Base-by-base conservation (phyloP, 2,113 vertebrate genomes). In the Benitochromis conjunctus region DNA sequence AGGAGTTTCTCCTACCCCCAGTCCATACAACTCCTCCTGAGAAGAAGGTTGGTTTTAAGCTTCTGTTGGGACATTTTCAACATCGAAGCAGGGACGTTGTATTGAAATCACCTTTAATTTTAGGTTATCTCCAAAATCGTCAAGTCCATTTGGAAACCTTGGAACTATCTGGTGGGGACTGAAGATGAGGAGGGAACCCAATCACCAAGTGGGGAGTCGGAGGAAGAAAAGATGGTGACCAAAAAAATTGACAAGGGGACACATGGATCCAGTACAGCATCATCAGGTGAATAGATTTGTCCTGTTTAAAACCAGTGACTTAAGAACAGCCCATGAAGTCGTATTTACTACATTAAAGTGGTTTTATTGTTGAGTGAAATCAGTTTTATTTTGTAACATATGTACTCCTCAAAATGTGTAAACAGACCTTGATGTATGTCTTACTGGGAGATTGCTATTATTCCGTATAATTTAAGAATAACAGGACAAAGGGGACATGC, bases 81-180 rank as follows among this genome's bases (percentile, higher is more conserved):
- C 36, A 36, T 8, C 7, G 4, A 64, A 69, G 18, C 11, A 60
- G 6, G 21, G 5, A 66, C 16, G 48, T 9, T 54, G 24, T 41
- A n/a, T 82, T 41, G 19, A 76, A 76, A 53, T 74, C 4, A 8
- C 7, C 36, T 54, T 11, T 76, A 38, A 36, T 83, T 62, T 56
- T 10, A 95, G 95, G 93, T 86, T 31, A 90, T 96, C 57, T 91
- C 92, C 6, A 95, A 93, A 76, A 94, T 96, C 0, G 86, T 95
- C n/a, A 94, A 92, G 69, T 95, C 96, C 14, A 90, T 96, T 9
- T 95, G 94, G 94, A 95, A 93, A 82, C 96, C 95, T 16, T 95
- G 95, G 96, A 96, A 92, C 88, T 96, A 95, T 85, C 86, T 96
- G 78, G 76, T 88, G 1, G 95, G 94, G 26, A 66, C 24, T 14